Conservation (phyloP, 2,888 invertebrate genomes). For the Cremastinae sp. region DNA sequence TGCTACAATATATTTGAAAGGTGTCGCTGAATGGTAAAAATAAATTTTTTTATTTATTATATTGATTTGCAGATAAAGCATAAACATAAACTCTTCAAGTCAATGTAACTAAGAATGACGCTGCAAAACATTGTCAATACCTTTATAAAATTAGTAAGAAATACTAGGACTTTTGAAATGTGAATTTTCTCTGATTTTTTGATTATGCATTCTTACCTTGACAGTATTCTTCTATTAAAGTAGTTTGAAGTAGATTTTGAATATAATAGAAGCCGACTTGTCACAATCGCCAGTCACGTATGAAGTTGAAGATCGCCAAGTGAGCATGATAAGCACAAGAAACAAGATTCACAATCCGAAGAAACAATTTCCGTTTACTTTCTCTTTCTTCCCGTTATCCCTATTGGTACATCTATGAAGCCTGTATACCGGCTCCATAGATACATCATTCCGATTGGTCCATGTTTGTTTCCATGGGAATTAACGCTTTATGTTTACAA, state of each 20-base stretch:
- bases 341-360: conserved; percentile 19
- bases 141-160: conserved; percentile 14
- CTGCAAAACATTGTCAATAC: conserved; percentile 67
- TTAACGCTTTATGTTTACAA: not conserved
- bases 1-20: not conserved
- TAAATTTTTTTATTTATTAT: not conserved
- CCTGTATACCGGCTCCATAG: too few relatives aligned
- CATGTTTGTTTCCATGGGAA: not conserved
- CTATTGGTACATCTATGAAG: too few relatives aligned
- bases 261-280: conserved; percentile 51
- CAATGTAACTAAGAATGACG: conserved; percentile 72
- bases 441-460: conserved; percentile 1
- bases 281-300: conserved; percentile 61
- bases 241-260: conserved; percentile 18
- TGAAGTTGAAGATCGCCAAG: conserved; percentile 9
- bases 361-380: not conserved
- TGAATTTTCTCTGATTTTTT: not conserved
- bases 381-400: not conserved
- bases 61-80: conserved; percentile 5
- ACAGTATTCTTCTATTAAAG: conserved; percentile 41
- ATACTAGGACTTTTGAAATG: not conserved
- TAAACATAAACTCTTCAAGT: conserved; percentile 45
- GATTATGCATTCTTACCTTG: conserved; percentile 62
- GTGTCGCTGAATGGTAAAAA: not conserved
- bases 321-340: conserved; percentile 39